Evolutionary conservation across 2,888 invertebrate genomes (phyloP).

Genomic region (Lottia gigantea): DNA sequence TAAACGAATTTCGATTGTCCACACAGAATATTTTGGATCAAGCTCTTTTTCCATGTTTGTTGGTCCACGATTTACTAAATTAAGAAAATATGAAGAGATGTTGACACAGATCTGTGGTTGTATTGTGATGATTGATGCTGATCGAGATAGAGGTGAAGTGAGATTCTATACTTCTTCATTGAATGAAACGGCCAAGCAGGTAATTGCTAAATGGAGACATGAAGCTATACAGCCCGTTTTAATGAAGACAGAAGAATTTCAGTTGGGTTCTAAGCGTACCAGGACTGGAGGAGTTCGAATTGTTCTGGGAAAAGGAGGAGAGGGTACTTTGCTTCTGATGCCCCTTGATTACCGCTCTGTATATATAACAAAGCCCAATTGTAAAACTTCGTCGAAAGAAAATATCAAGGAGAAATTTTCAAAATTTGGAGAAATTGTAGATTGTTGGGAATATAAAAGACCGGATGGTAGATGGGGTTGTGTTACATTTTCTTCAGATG

Average conservation of each 20-base stretch:
- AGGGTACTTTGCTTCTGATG: constrained; percentile 41
- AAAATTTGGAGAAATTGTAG: constrained; percentile 37
- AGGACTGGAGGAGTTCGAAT: constrained; percentile 32
- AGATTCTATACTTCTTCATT: constrained; percentile 34
- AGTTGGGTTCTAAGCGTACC: constrained; percentile 24
- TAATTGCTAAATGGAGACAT: constrained; percentile 17
- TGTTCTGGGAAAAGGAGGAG: constrained; percentile 43
- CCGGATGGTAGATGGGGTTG: constrained; percentile 43
- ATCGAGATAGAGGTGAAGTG: constrained; percentile 40
- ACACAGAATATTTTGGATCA: constrained; percentile 40
- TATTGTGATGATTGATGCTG: constrained; percentile 44
- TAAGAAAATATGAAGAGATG: constrained; percentile 37
- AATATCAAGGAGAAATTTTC: constrained; percentile 31
- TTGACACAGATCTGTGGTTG: constrained; percentile 24
- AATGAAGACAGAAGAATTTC: constrained; percentile 31
- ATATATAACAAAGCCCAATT: constrained; percentile 30
- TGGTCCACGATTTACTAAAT: constrained; percentile 41
- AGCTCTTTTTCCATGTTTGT: constrained; percentile 41
- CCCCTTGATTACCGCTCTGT: constrained; percentile 44
- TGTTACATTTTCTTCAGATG: constrained; percentile 34
- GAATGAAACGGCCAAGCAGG: neutral
- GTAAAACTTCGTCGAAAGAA: constrained; percentile 21
- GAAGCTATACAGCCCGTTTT: constrained; percentile 24
- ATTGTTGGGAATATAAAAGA: constrained; percentile 27
- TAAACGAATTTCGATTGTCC: constrained; percentile 33